Evolutionary conservation across 2,797 vertebrate species (phyloP), one percentile per base, ranked within the genome.

Genomic region (Orientallactaga sibirica): DNA sequence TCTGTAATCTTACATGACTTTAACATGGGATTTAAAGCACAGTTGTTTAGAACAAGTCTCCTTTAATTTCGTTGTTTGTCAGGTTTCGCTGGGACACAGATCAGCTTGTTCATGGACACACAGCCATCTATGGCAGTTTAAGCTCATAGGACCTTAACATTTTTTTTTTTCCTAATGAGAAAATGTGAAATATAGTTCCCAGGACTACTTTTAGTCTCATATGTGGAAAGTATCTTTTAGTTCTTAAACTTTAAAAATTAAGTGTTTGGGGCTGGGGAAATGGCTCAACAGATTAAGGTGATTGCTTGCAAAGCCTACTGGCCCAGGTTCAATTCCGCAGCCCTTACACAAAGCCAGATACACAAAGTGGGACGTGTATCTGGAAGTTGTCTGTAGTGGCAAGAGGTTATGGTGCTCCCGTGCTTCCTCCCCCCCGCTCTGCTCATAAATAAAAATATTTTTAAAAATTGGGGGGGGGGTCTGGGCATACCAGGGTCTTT

Each of bases 1-100:
- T 90, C 12, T 92, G 3, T 89, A 96, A 58, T 95, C 68, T 92
- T 94, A 91, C 25, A 84, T 91, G 67, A 81, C 48, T 81, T n/a
- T 78, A 92, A 81, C 88, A 70, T 16, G 94, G 12, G 29, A 77
- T 90, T 93, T 41, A 92, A 92, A 94, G 89, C 41, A 79, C 1
- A 37, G 12, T 52, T 75, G 48, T 94, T 86, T 85, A 78, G 74
- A 77, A 19, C 66, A 93, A 73, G 61, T 73, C 52, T 91, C 3
- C 11, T 70, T 24, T 19, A 43, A 22, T 70, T 29, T 52, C 58
- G 68, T 11, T 86, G 75, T 90, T 90, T 84, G 24, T 62, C 52
- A 87, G 91, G 58, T 92, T 86, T 94, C 78, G 55, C 73, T 71
- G 75, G 70, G 66, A 43, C 19, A 77, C 41, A 90, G 52, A 7